Percentiles rank a stretch among this genome's conserved stretches.
These are phyloP conservation scores for Dendropsophus ebraccatus DNA, from an alignment of 2,113 vertebrate species.

Conservation along the genomic window DNA sequence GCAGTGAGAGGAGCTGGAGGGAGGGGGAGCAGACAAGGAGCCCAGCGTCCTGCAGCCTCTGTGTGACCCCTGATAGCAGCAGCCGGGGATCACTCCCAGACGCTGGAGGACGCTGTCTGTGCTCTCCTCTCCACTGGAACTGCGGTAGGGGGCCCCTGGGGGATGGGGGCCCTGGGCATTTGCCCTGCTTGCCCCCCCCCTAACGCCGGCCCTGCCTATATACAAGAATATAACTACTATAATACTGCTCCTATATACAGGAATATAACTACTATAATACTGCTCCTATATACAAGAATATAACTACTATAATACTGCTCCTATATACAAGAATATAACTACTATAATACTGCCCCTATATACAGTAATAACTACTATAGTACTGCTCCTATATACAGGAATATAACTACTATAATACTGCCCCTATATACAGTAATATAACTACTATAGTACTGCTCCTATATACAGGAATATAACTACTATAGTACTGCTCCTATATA, in stretches of 20 bases:
- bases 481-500: neutral
- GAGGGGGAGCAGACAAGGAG: too few species aligned
- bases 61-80: too few species aligned
- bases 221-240: constrained; percentile 22
- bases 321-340: constrained; percentile 11
- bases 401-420: constrained; percentile 25
- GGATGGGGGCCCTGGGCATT: too few species aligned
- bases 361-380: constrained; percentile 7
- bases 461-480: too few species aligned
- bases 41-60: too few species aligned
- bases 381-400: constrained; percentile 10
- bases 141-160: too few species aligned
- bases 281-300: constrained; percentile 7
- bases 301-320: constrained; percentile 16
- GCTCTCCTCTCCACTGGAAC: too few species aligned
- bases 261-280: constrained; percentile 24
- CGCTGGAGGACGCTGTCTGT: too few species aligned
- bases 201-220: too few species aligned
- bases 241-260: constrained; percentile 10
- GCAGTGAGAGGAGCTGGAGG: too few species aligned
- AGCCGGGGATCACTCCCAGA: too few species aligned
- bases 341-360: constrained; percentile 2
- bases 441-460: neutral
- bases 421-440: constrained; percentile 5
- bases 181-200: too few species aligned